phyloP scores from a whole-genome alignment of 1,140 invertebrate species.

The Andricus grossulariae region DNA sequence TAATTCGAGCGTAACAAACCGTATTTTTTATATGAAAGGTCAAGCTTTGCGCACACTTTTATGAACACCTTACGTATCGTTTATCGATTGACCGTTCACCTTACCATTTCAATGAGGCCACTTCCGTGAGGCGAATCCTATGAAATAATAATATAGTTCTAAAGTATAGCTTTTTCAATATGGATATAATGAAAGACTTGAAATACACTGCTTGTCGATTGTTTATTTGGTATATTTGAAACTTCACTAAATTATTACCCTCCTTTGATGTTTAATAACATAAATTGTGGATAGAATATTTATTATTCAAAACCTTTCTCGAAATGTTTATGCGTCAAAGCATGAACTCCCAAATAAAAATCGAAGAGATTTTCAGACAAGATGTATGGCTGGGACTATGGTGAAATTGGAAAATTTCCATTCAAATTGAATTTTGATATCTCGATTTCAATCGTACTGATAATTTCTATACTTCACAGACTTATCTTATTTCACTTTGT shows the following conservation, averaged over 20 bases:
- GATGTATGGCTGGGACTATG: neutral
- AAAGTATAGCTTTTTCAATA: neutral
- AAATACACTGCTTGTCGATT: no score
- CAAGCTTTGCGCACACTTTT: slow-evolving; percentile 36
- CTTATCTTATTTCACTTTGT: no score
- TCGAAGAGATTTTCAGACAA: neutral
- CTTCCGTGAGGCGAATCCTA: neutral
- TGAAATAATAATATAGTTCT: neutral
- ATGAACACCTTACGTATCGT: neutral
- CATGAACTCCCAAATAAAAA: neutral
- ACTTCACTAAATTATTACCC: no score
- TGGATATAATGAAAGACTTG: no score
- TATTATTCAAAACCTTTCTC: no score
- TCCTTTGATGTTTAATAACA: no score
- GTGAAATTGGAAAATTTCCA: slow-evolving; percentile 58
- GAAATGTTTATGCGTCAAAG: no score
- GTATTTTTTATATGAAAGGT: slow-evolving; percentile 51
- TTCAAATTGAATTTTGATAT: slow-evolving; percentile 54
- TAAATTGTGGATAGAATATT: no score
- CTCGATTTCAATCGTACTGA: neutral
- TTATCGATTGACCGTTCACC: slow-evolving; percentile 14
- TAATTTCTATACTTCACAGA: neutral
- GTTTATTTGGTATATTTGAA: no score
- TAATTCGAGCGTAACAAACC: slow-evolving; percentile 42
- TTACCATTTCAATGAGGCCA: neutral